phyloP scores from a whole-genome alignment of 1,140 invertebrate genomes.

The Babylonia areolata region DNA sequence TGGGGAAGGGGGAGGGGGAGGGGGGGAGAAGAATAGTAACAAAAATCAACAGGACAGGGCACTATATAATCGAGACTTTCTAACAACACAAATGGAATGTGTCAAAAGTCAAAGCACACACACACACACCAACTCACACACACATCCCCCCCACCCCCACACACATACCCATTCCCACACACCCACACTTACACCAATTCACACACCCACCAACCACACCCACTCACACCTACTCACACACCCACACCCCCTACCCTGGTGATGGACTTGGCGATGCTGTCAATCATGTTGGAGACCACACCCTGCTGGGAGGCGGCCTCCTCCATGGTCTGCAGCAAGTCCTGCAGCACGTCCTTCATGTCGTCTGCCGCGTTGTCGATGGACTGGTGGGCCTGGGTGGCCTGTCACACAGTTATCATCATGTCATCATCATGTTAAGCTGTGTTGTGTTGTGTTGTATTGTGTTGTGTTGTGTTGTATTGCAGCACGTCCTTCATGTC shows the following conservation, averaged over 20 bases:
- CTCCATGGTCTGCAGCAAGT: conserved; percentile 88
- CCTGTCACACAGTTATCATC: conserved; percentile 74
- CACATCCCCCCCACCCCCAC: not conserved
- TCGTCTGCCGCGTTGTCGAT: conserved; percentile 89
- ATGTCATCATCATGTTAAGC: not conserved
- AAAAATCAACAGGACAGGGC: no score
- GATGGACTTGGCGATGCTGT: conserved; percentile 91
- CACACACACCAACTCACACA: no score
- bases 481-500: not conserved
- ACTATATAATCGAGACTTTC: no score
- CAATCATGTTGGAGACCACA: conserved; percentile 86
- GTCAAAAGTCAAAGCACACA: no score
- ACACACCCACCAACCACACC: not conserved
- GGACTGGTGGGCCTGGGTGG: conserved; percentile 85
- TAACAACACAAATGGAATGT: no score
- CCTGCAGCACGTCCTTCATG: conserved; percentile 87
- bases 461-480: not conserved
- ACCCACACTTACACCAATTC: not conserved
- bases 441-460: not conserved
- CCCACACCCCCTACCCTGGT: conserved; percentile 83
- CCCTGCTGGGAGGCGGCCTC: conserved; percentile 91
- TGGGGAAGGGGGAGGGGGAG: no score
- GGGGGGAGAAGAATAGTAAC: no score
- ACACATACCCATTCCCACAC: not conserved
- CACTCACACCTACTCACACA: not conserved